Conservation (phyloP, 2,113 vertebrate genomes). For the Neopipo cinnamomea region DNA sequence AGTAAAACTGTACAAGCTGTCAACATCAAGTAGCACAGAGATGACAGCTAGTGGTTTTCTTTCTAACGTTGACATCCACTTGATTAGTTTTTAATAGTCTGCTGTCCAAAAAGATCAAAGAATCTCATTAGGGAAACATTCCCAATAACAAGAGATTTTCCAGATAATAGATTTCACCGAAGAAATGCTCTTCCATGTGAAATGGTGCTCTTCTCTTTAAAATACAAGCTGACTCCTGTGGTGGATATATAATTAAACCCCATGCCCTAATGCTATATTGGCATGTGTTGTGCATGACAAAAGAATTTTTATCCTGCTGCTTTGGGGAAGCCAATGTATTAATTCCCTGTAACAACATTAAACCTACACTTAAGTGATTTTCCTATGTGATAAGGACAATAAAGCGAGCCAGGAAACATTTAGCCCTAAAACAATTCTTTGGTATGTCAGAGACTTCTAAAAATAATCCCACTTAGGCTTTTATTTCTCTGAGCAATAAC, state of each 20-base stretch:
- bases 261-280: neutral
- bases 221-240: neutral
- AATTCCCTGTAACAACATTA: neutral
- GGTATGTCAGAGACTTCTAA: slow-evolving; percentile 33
- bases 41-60: neutral
- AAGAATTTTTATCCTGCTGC: neutral
- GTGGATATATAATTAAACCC: slow-evolving; percentile 4
- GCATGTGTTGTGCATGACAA: neutral
- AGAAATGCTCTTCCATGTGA: slow-evolving; percentile 34
- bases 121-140: slow-evolving; percentile 1
- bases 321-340: neutral
- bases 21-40: neutral
- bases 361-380: slow-evolving; percentile 8
- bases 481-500: neutral
- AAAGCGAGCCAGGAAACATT: neutral
- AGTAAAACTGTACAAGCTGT: neutral
- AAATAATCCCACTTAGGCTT: slow-evolving; percentile 32
- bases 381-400: neutral
- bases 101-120: slow-evolving; percentile 35
- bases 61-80: neutral
- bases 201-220: neutral
- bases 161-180: neutral
- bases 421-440: slow-evolving; percentile 20
- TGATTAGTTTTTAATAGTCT: slow-evolving; percentile 21
- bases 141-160: neutral